Conservation (phyloP, 2,797 vertebrate genomes). For the Enteromius fasciolatus region DNA sequence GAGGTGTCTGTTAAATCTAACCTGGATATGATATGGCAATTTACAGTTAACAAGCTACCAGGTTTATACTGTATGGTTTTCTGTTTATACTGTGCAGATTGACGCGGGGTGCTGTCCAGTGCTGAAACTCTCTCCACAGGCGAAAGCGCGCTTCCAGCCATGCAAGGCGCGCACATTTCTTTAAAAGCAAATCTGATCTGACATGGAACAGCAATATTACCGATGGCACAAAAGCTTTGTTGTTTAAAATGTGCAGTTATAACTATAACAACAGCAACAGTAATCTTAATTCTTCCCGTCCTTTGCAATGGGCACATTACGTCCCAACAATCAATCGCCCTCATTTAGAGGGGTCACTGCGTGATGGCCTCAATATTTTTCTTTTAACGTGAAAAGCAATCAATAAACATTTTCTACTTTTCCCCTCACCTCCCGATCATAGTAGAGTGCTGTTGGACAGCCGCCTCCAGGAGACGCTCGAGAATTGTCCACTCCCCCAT, state of each 20-base stretch:
- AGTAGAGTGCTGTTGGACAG: slow-evolving; percentile 82
- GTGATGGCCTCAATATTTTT: neutral
- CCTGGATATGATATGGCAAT: neutral
- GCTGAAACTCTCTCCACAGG: slow-evolving; percentile 55
- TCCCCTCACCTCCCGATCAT: slow-evolving; percentile 77
- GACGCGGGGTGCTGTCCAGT: slow-evolving; percentile 60
- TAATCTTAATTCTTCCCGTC: neutral
- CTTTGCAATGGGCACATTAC: neutral
- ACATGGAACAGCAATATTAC: slow-evolving; percentile 1
- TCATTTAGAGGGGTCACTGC: slow-evolving; percentile 1
- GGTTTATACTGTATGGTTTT: neutral
- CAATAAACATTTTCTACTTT: slow-evolving; percentile 9
- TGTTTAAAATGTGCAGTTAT: neutral
- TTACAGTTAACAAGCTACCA: neutral
- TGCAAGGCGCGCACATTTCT: slow-evolving; percentile 20
- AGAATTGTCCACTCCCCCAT: slow-evolving; percentile 83
- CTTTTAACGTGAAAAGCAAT: neutral
- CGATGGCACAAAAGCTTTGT: neutral
- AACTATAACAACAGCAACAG: neutral
- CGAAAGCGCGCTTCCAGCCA: slow-evolving; percentile 10
- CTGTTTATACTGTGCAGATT: slow-evolving; percentile 1
- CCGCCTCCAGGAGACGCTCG: slow-evolving; percentile 80
- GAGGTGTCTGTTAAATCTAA: neutral
- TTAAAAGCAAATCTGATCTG: slow-evolving; percentile 13
- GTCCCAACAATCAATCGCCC: neutral